Base-by-base conservation (phyloP, 2,888 invertebrate species). In the Phalangium opilio region DNA sequence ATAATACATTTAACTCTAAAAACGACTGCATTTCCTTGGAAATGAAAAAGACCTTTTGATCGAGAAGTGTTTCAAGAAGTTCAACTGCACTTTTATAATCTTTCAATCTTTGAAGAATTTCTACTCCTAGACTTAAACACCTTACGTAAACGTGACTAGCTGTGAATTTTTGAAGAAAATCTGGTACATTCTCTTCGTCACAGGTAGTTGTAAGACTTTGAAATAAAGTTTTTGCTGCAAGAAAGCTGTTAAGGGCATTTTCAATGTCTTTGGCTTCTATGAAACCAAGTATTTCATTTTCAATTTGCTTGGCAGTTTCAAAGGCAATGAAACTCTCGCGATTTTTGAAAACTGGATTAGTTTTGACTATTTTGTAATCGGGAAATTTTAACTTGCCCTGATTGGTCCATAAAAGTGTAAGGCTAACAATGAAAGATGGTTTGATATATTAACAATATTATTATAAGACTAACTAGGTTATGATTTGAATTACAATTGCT, bases 121-220 rank as follows among this genome's bases (percentile, higher is more conserved):
- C 70, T 2, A 72, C 67, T 14, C 68, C 67, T 44, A 64, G 60
- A 53, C 60, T 64, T 17, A 69, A 53, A 39, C 67, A 60, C 35
- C 70, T 62, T 2, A 63, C 58, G 45, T 67, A 64, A 3, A 70
- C 63, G 47, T 68, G 67, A 0, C 73, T 68, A 0, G 76, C 72
- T 1, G 78, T 76, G 61, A 70, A 81, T 21, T 70, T 66, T 5
- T 74, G 68, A 17, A 79, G 64, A 68, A 74, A 77, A 1, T 58
- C 52, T 0, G 77, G 75, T 59, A 68, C 19, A 12, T 43, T 19
- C 44, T 42, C n/a, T 40, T 51, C 49, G 38, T 50, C 54, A 18
- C 1, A 41, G 12, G 40, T 15, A 17, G 11, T 15, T 40, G 19
- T 15, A 17, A 11, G 15, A 11, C 11, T 40, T 11, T 41, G 19